Evolutionary conservation across 1,140 invertebrate species (phyloP).

Genomic region (Anthonomus grandis): DNA sequence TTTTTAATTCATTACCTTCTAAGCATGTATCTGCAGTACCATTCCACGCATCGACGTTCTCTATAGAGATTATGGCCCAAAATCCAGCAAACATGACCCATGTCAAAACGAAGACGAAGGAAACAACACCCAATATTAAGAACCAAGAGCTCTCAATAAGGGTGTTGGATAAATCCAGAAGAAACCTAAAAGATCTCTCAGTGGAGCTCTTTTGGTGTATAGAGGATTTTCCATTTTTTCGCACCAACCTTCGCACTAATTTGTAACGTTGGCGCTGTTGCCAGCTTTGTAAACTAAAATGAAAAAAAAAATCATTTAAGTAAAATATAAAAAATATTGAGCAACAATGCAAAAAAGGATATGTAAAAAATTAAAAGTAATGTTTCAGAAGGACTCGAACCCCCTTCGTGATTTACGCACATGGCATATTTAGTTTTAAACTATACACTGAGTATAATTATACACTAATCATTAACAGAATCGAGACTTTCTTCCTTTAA

Average conservation of each 20-base stretch:
- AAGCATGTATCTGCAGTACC: conserved; percentile 30
- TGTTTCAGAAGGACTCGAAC: background rate
- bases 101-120: conserved; percentile 33
- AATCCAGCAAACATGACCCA: conserved; percentile 40
- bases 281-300: conserved; percentile 26
- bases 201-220: conserved; percentile 21
- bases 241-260: conserved; percentile 21
- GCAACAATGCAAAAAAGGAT: background rate
- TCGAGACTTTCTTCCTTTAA: too few relatives aligned
- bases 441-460: too few relatives aligned
- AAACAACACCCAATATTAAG: conserved; percentile 55
- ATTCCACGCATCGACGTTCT: conserved; percentile 34
- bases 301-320: background rate
- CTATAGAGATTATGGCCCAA: conserved; percentile 39
- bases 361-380: background rate
- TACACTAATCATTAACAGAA: too few relatives aligned
- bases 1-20: too few relatives aligned
- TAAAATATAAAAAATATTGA: background rate
- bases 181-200: conserved; percentile 14
- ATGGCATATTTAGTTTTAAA: too few relatives aligned
- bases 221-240: conserved; percentile 30
- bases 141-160: conserved; percentile 61
- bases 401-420: too few relatives aligned
- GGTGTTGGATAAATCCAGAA: conserved; percentile 57
- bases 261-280: conserved; percentile 8